Evolutionary conservation across 2,888 invertebrate genomes (phyloP), one percentile per base, ranked within the genome.

Genomic region (Lordiphosa fenestrarum): DNA sequence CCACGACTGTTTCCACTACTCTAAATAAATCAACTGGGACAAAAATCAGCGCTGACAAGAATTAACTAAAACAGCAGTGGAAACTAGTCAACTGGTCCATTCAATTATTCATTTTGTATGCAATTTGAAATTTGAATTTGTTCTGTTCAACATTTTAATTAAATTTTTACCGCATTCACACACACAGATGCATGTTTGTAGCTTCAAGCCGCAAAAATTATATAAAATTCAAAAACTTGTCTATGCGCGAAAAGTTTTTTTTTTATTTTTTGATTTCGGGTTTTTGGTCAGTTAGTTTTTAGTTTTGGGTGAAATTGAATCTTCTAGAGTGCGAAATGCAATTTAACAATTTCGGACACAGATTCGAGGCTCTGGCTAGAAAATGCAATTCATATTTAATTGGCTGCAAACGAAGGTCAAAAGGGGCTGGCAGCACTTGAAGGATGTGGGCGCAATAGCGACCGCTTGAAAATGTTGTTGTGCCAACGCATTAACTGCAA

Each of bases 171-270:
- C 37, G 33, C 64, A 53, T 49, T 25, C 39, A 60, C 19, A 49
- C 23, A 46, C 38, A 41, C 35, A 56, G 21, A 47, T 38, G 19
- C 19, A 19, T 19, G 39, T 21, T 38, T 7, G 19, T 30, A 41
- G 36, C 63, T 56, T 70, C 51, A 75, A 75, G 69, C 75, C 76
- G 38, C 80, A 77, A 61, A 83, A 83, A 83, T 78, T 72, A 65
- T 74, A 76, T 76, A 75, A 82, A 68, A 76, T 76, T 82, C 82
- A 78, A 75, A 76, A 76, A 76, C 70, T 71, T 73, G 71, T 33
- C 53, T 40, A 41, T 58, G 44, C 44, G 54, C 59, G 46, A 69
- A 71, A 71, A 73, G 73, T 71, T 50, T 21, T 12, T 19, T 37
- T 25, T 23, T 25, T 19, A 21, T 2, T 35, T 40, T 13, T 38